A percentile compares a stretch with the other conserved stretches of the same genome.
Conservation (phyloP, 2,113 vertebrate genomes). For the Malurus cyaneus region DNA sequence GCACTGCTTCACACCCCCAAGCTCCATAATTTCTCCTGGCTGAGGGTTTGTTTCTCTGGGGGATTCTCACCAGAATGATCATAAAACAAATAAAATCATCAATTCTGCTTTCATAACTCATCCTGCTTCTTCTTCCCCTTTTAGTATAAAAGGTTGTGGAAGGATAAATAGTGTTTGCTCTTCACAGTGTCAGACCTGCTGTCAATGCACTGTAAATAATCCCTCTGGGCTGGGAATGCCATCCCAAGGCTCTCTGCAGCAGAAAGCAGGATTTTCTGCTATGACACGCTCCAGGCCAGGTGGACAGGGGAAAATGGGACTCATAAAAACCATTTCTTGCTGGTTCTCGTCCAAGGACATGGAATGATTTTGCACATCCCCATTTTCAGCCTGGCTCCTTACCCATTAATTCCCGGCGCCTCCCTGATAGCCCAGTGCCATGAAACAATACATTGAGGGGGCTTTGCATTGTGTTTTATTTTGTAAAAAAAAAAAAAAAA, state of each 20-base stretch:
- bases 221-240: background rate
- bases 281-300: background rate
- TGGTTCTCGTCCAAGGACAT: background rate
- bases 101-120: background rate
- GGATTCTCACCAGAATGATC: background rate
- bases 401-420: fast-evolving
- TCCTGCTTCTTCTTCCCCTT: background rate
- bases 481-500: background rate
- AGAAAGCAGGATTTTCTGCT: background rate
- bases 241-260: background rate
- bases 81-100: background rate
- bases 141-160: background rate
- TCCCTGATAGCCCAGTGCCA: background rate
- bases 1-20: background rate
- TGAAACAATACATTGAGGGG: background rate
- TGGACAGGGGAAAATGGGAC: background rate
- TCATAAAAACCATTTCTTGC: background rate
- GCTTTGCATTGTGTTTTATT: background rate
- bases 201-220: background rate
- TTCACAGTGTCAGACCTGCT: background rate
- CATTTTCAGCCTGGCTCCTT: background rate
- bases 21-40: background rate
- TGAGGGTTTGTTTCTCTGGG: background rate
- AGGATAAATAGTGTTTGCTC: background rate
- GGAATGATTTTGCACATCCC: background rate